A percentile compares a stretch with the other conserved stretches of the same genome.
Evolutionary conservation across 2,797 vertebrate species (phyloP).

Genomic region (Glyptemys insculpta): DNA sequence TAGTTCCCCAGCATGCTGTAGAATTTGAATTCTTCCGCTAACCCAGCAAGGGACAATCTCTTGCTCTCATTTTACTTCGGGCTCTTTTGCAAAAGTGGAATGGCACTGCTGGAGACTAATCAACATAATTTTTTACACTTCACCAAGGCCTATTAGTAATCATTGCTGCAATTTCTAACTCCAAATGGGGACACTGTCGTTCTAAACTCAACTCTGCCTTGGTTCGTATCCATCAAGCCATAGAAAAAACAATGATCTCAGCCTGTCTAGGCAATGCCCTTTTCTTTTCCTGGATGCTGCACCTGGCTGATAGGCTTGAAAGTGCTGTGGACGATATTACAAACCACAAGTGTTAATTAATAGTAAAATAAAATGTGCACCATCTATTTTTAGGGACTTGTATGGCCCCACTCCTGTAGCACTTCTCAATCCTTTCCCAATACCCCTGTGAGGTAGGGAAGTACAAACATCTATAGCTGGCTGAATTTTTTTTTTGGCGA

Average conservation of each 20-base stretch:
- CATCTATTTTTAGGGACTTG: background rate
- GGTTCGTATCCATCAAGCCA: conserved; percentile 33
- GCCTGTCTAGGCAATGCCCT: background rate
- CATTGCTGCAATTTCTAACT: conserved; percentile 48
- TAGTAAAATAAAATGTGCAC: background rate
- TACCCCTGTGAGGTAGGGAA: background rate
- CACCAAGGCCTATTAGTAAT: conserved; percentile 71
- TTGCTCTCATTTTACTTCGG: conserved; percentile 56
- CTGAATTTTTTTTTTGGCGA: conserved; percentile 5
- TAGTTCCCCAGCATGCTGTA: conserved; percentile 32
- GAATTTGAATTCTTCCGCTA: conserved; percentile 71
- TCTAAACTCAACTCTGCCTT: conserved; percentile 42
- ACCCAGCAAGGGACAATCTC: conserved; percentile 64
- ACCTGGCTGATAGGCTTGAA: conserved; percentile 16
- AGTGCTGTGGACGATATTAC: conserved; percentile 29
- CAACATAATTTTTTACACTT: conserved; percentile 76
- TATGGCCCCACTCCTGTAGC: background rate
- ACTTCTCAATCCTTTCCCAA: background rate
- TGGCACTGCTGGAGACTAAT: conserved; percentile 78
- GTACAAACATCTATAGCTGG: conserved; percentile 12
- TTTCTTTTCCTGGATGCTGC: background rate
- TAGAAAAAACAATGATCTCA: conserved; percentile 5
- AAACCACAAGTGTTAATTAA: conserved; percentile 5
- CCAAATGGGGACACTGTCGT: conserved; percentile 17
- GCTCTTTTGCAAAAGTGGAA: conserved; percentile 70